phyloP scores from a whole-genome alignment of 2,888 invertebrate genomes.

The Tenthredo livida region DNA sequence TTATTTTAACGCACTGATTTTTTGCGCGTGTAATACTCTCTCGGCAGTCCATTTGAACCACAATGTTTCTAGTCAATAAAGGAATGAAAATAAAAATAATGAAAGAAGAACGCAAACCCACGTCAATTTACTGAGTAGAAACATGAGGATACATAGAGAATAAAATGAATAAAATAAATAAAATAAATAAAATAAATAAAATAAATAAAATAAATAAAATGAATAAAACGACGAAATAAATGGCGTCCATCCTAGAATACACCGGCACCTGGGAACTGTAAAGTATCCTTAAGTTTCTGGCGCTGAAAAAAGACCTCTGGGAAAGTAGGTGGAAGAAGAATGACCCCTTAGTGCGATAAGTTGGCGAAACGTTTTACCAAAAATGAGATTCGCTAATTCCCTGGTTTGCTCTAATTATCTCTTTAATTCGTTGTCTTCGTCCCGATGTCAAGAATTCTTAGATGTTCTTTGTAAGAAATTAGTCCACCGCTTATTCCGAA shows the following conservation, averaged over 20 bases:
- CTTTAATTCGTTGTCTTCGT: background rate
- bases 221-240: constrained; percentile 8
- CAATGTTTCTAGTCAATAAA: background rate
- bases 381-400: background rate
- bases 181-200: background rate
- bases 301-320: background rate
- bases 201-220: background rate
- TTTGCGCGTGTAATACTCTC: background rate
- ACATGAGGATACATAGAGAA: background rate
- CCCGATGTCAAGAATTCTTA: background rate
- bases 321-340: background rate
- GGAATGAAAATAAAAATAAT: background rate
- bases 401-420: constrained; percentile 1
- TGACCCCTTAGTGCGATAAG: background rate
- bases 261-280: background rate
- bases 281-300: background rate
- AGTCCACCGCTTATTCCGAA: background rate
- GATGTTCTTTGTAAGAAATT: background rate
- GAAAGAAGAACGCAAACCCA: background rate
- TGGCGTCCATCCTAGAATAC: background rate
- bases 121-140: background rate
- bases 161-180: background rate
- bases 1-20: background rate
- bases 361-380: background rate
- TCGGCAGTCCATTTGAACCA: background rate